Base-by-base conservation (phyloP, 2,888 invertebrate genomes). In the Campopleginae sp. region DNA sequence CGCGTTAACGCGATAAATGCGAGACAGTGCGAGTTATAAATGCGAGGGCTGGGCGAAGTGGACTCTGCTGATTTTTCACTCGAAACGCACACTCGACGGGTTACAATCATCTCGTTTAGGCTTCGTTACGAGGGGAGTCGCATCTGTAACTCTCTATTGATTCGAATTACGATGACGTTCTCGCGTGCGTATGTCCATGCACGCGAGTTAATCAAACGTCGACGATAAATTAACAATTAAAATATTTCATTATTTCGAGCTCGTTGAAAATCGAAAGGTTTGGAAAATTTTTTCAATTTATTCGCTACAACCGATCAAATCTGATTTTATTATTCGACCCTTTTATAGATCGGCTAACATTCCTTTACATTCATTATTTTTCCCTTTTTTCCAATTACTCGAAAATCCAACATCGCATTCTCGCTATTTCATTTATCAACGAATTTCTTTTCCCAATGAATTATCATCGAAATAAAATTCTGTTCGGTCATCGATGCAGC, bases 101-200 rank as follows among this genome's bases (percentile, higher is more conserved):
- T 78, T 81, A 51, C 81, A 78, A 81, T 84, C 77, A 78, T 84
- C 63, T 81, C 81, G 68, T 84, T 84, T 63, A 70, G 74, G 46
- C 72, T 63, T 78, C 80, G 51, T 68, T 70, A 48, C 42, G 54
- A n/a, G n/a, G 4, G 23, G 58, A 81, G 81, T 81, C 68, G n/a
- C n/a, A 81, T 84, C 78, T 78, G 84, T 81, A 78, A 84, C 80
- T 71, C 80, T 71, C 79, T 23, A 71, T 71, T 46, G n/a, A 17
- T 48, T 68, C 61, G 58, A 76, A 70, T 70, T 6, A 70, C 79
- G 46, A 65, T 51, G 54, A 31, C 19, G 27, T 70, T 54, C 14
- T 14, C 4, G 54, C 27, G 54, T 12, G 10, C 27, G 54, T 58
- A 27, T 23, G 4, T 27, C 4, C 54, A 27, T 4, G 5, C 12